Evolutionary conservation across 1,140 invertebrate species (phyloP), one percentile per base, ranked within the genome.

Genomic region (Campoletis sonorensis): DNA sequence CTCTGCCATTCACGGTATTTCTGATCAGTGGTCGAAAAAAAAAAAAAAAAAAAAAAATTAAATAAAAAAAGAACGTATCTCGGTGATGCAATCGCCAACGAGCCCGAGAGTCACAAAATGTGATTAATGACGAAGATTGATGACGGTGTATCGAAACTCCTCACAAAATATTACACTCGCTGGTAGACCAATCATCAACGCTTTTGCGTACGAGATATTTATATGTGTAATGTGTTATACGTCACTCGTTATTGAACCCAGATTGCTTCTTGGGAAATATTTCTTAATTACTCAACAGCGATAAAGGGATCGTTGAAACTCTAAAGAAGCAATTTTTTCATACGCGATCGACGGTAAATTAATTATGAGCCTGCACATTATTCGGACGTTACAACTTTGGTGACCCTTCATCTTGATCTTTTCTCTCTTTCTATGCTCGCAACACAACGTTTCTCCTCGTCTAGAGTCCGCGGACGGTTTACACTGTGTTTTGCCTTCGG

Each of bases 341-440:
- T n/a, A 49, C 21, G 15, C 78, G 80, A 77, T 72, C 80, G 82
- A 83, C 81, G 70, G 81, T 84, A 87, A 88, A 89, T 89, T 86
- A 87, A 88, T 88, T 87, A 88, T 84, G 86, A 89, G 82, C 85
- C 85, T 86, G 87, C 86, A 85, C 82, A 87, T 89, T 88, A 86
- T 89, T 88, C 82, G 84, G 82, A 82, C 84, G 83, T n/a, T 61
- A 61, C 58, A 61, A n/a, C 58, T 21, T 61, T 2, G 58, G 5
- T n/a, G 1, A 23, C 58, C 49, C 73, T 75, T 64, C 21, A 26
- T 75, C 58, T 61, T 16, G 61, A 23, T 67, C 11, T 67, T 18
- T 30, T 67, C 26, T 61, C 40, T 76, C 51, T 61, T 27, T n/a
- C n/a, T n/a, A n/a, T n/a, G 21, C 40, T 49, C 40, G 33, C 58